phyloP scores from a whole-genome alignment of 1,140 invertebrate genomes.

The Trialeurodes vaporariorum region DNA sequence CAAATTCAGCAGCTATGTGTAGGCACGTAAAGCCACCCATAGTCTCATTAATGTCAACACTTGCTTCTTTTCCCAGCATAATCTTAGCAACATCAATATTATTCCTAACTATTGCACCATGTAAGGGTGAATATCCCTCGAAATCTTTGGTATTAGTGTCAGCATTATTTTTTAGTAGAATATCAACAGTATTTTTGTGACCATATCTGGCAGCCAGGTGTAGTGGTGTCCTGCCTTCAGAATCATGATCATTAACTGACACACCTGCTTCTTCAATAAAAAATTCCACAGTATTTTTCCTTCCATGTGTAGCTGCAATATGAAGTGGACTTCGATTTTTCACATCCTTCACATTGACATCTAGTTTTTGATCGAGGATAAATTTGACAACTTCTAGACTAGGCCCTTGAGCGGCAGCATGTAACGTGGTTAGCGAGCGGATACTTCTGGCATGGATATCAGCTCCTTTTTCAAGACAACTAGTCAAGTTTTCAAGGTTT shows the following conservation, averaged over 20 bases:
- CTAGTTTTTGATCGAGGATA: constrained; percentile 17
- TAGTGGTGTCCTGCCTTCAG: constrained; percentile 12
- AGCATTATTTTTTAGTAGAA: constrained; percentile 17
- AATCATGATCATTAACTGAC: constrained; percentile 2
- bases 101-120: not conserved
- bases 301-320: constrained; percentile 1
- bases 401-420: constrained; percentile 14
- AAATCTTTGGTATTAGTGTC: constrained; percentile 3
- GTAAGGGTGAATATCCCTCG: constrained; percentile 6
- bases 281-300: not conserved
- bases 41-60: not conserved
- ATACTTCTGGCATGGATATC: constrained; percentile 14
- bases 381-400: constrained; percentile 19
- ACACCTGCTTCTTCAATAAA: constrained; percentile 8
- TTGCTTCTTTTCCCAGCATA: not conserved
- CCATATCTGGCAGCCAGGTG: constrained; percentile 17
- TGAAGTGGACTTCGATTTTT: constrained; percentile 2
- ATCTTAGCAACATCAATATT: not conserved
- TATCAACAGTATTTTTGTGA: constrained; percentile 38
- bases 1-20: constrained; percentile 8
- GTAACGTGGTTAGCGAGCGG: not conserved
- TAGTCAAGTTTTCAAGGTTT: constrained; percentile 10
- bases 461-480: constrained; percentile 12
- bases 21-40: not conserved
- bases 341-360: constrained; percentile 16